Base-by-base conservation (phyloP, 1,140 invertebrate species). In the Drosophila navojoa region DNA sequence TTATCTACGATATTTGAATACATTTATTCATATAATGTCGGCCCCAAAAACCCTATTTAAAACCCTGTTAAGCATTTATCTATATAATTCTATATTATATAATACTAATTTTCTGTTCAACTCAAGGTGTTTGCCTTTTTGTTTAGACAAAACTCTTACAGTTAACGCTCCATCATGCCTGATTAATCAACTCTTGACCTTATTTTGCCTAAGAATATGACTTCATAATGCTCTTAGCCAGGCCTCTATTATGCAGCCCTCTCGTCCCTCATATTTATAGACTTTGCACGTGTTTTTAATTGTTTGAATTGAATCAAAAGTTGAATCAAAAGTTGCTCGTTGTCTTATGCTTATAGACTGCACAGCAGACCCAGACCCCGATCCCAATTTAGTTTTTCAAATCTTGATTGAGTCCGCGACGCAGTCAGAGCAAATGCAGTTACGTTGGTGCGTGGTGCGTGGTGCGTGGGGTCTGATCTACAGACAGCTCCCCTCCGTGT, bases 241-340 rank as follows among this genome's bases (percentile, higher is more conserved):
- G 15, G 15, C 32, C 42, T 22, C 45, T 19, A 5, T 9, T 27
- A 13, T 15, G 40, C 27, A 4, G 29, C 29, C 29, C 29, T 32
- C 29, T 32, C 29, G 29, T 32, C 29, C 0, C 29, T 42, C 60
- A 19, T 71, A 58, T 71, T 75, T 74, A 66, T 81, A 63, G 55
- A 22, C 19, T 47, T 73, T 70, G 73, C 63, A 64, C 58, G 57
- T 53, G 59, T 13, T 52, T 71, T 71, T 54, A 86, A 85, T 80
- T 74, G 69, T 77, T 82, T 70, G 10, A 61, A 69, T 70, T 60
- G 79, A 78, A 78, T 42, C 29, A 32, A 61, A 72, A 67, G 76
- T 79, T 73, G 54, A 49, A 45, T 29, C 60, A 27, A 69, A 76
- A 84, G 47, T 53, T 53, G 62, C 4, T 64, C 67, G 52, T 15